Percentiles rank a stretch among this genome's conserved stretches.
Evolutionary conservation across 2,113 vertebrate species (phyloP).

Genomic region (Mixornis gularis): DNA sequence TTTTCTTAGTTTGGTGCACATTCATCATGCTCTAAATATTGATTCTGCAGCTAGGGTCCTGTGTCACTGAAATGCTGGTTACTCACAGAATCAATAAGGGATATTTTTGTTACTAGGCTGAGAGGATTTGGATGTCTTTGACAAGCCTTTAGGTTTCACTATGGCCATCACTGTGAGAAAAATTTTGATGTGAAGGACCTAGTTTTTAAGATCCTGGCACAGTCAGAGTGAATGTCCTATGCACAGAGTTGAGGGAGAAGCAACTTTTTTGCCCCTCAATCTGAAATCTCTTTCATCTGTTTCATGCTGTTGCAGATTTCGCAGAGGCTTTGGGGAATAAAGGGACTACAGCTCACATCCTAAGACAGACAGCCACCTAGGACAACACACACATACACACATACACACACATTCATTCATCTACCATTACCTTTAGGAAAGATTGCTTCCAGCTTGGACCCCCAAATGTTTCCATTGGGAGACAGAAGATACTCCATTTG

Average conservation of each 20-base stretch:
- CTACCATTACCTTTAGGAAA: not conserved
- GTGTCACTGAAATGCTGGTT: not conserved
- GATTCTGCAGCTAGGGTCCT: not conserved
- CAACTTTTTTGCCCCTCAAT: not conserved
- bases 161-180: not conserved
- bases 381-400: not conserved
- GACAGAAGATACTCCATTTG: not conserved
- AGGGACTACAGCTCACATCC: not conserved
- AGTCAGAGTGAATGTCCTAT: not conserved
- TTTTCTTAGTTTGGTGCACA: slow-evolving; percentile 33
- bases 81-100: not conserved
- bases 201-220: not conserved
- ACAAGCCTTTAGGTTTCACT: not conserved
- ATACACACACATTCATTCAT: not conserved
- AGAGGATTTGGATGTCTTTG: not conserved
- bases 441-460: not conserved
- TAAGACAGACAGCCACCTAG: not conserved
- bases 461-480: not conserved
- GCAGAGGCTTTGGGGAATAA: not conserved
- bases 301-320: not conserved
- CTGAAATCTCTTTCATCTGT: not conserved
- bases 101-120: slow-evolving; percentile 2
- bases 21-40: slow-evolving; percentile 51
- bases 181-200: not conserved
- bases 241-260: not conserved